Evolutionary conservation across 1,140 invertebrate genomes (phyloP), one percentile per base, ranked within the genome.

Genomic region (Stenopsyche tienmushanensis): DNA sequence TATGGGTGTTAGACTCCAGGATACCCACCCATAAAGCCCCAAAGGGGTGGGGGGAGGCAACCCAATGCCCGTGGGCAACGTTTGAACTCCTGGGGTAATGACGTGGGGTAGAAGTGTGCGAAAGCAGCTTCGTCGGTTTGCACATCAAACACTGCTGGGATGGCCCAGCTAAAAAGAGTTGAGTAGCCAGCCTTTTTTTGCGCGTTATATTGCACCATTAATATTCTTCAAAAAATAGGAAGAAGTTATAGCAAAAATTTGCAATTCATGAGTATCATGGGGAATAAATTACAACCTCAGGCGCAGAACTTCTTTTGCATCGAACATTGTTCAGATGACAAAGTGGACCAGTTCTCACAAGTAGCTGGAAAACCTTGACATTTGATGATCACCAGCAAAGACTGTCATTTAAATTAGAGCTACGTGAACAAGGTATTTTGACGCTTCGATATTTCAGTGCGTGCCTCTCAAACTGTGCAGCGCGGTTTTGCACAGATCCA

Each of bases 371-470:
- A 58, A 52, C 63, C 63, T 65, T 65, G 63, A 65, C 63, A 65
- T 65, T 65, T 65, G 52, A 34, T 17, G 26, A 55, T 25, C 41
- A 34, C 7, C 20, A 24, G 23, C 29, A 24, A n/a, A 2, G 45
- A 58, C 49, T 58, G 26, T 20, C 29, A 58, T 65, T 65, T 49
- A 65, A 65, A 65, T 42, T 65, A 39, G 63, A 65, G 54, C 63
- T 57, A 18, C 34, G 42, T 54, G 57, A 65, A 65, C 44, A 65
- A 65, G 7, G n/a, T 8, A 52, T 39, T 39, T 8, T 8, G 34
- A 8, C 34, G n/a, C 34, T 39, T 39, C 7, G n/a, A 39, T 7
- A 39, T n/a, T 39, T 39, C 7, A 39, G n/a, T 39, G 34, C 34
- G 34, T 39, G 7, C n/a, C 7, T 39, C n/a, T 39, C n/a, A 39